Percentiles rank a stretch among this genome's conserved stretches.
Evolutionary conservation across 2,888 invertebrate genomes (phyloP).

Genomic region (Pseudococcus viburni): DNA sequence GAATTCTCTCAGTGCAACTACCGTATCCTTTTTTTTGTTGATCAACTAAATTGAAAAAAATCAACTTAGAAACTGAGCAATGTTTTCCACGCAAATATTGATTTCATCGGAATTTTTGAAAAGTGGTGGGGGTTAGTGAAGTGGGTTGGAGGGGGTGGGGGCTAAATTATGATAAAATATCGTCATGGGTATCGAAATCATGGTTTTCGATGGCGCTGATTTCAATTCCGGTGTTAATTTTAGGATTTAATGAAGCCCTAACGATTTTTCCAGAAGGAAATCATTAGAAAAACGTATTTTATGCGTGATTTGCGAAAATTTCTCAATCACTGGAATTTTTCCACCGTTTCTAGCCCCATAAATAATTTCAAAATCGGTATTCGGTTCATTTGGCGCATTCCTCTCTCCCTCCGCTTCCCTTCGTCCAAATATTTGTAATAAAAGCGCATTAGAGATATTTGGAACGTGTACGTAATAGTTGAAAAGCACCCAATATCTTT

Average conservation of each 20-base stretch:
- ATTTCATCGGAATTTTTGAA: neutral
- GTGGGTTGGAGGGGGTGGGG: too few relatives aligned
- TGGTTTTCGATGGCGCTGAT: neutral
- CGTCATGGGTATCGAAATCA: neutral
- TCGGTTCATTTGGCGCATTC: neutral
- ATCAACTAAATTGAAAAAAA: too few relatives aligned
- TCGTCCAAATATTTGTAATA: neutral
- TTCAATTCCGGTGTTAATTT: neutral
- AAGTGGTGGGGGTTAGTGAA: neutral
- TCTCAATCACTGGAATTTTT: neutral
- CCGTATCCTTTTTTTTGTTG: too few relatives aligned
- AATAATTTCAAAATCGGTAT: neutral
- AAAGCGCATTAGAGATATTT: neutral
- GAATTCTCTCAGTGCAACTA: too few relatives aligned
- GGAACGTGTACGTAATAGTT: neutral
- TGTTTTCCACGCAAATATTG: neutral
- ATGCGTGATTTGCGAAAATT: neutral
- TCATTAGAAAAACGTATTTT: too few relatives aligned
- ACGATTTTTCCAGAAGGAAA: neutral
- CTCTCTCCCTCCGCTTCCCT: neutral
- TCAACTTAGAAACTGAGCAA: too few relatives aligned
- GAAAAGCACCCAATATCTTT: slow-evolving; percentile 18
- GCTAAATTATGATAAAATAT: neutral
- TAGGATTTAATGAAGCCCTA: neutral
- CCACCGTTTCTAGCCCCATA: neutral